phyloP scores from a whole-genome alignment of 2,113 vertebrate genomes.

The Xenopus tropicalis region UCB_Xtro_10.0 CM004444.2:148514501-148515000 shows the following conservation, averaged over 20 bases:
- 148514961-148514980: neutral
- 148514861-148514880: conserved; percentile 80
- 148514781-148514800: neutral
- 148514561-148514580: too few species aligned
- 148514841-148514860: conserved; percentile 85
- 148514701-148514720: conserved; percentile 74
- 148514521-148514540: too few species aligned
- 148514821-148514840: conserved; percentile 50
- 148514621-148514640: too few species aligned
- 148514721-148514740: conserved; percentile 82
- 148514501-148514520: too few species aligned
- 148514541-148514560: too few species aligned
- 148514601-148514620: too few species aligned
- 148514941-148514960: conserved; percentile 80
- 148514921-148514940: conserved; percentile 90
- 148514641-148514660: neutral
- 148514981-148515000: neutral
- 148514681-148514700: conserved; percentile 88
- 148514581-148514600: too few species aligned
- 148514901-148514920: conserved; percentile 86
- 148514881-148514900: conserved; percentile 89
- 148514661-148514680: conserved; percentile 66
- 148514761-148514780: conserved; percentile 34
- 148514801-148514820: neutral
- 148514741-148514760: conserved; percentile 78